Percentiles rank a stretch among this genome's conserved stretches.
Conservation (phyloP, 2,113 vertebrate species). For the Corynorhinus townsendii region DNA sequence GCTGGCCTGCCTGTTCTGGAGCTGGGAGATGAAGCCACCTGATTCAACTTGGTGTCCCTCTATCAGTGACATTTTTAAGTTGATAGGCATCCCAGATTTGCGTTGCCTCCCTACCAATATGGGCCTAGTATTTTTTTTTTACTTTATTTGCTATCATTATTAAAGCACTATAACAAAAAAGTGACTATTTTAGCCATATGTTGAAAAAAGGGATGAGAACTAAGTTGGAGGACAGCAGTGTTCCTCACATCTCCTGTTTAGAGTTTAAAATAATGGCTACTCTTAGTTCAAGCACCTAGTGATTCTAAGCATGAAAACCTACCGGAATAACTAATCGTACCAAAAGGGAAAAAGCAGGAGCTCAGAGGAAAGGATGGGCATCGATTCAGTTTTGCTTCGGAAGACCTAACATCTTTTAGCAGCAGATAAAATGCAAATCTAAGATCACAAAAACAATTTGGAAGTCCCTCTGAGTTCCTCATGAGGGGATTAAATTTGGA, state of each 20-base stretch:
- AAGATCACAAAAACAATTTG: background rate
- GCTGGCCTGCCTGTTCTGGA: background rate
- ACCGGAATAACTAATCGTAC: background rate
- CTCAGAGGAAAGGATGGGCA: background rate
- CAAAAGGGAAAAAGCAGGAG: background rate
- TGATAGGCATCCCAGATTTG: background rate
- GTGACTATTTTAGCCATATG: background rate
- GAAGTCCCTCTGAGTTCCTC: background rate
- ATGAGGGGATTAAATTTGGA: background rate
- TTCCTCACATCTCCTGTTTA: background rate
- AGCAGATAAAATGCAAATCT: background rate
- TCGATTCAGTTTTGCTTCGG: background rate
- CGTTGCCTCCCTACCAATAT: background rate
- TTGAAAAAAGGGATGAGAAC: background rate
- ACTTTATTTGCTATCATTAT: background rate
- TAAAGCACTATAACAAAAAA: background rate
- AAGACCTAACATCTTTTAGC: background rate
- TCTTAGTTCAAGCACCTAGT: background rate
- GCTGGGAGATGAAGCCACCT: background rate
- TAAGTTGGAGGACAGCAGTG: background rate
- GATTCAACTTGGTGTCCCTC: background rate
- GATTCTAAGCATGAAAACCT: background rate
- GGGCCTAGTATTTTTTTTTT: background rate
- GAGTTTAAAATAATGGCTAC: background rate
- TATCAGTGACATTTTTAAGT: background rate